These are phyloP conservation scores for Acrobasis repandana DNA, from an alignment of 2,888 invertebrate genomes.

Conservation along the genomic window DNA sequence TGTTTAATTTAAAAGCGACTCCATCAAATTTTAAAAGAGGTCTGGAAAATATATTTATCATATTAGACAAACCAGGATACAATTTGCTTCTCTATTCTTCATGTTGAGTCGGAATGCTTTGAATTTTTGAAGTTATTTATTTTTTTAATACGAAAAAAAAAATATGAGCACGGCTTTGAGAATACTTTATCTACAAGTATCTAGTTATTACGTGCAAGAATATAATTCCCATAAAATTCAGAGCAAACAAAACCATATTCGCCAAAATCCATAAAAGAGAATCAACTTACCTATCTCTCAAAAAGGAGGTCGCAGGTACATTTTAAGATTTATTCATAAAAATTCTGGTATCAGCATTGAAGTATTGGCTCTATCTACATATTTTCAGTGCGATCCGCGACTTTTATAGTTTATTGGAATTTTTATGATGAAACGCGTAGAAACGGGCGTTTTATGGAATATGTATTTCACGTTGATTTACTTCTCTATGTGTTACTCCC, in stretches of 20 bases:
- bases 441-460: slow-evolving; percentile 4
- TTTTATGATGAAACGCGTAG: slow-evolving; percentile 26
- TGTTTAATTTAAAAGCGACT: too few relatives aligned
- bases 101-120: too few relatives aligned
- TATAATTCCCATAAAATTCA: neutral
- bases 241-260: neutral
- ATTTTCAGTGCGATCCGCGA: slow-evolving; percentile 15
- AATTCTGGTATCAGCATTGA: slow-evolving; percentile 11
- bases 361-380: slow-evolving; percentile 21
- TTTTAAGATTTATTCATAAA: slow-evolving; percentile 18
- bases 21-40: too few relatives aligned
- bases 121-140: too few relatives aligned
- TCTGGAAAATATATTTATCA: too few relatives aligned
- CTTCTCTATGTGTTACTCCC: neutral
- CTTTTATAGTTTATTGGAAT: slow-evolving; percentile 40
- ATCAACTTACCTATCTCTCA: neutral
- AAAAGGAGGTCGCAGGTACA: slow-evolving; percentile 1
- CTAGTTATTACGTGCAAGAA: too few relatives aligned
- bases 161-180: too few relatives aligned
- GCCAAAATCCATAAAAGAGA: neutral
- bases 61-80: too few relatives aligned
- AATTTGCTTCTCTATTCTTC: too few relatives aligned
- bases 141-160: too few relatives aligned
- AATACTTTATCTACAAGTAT: too few relatives aligned
- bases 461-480: neutral